phyloP scores from a whole-genome alignment of 1,140 invertebrate species.

The Rhopalosiphum maidis region DNA sequence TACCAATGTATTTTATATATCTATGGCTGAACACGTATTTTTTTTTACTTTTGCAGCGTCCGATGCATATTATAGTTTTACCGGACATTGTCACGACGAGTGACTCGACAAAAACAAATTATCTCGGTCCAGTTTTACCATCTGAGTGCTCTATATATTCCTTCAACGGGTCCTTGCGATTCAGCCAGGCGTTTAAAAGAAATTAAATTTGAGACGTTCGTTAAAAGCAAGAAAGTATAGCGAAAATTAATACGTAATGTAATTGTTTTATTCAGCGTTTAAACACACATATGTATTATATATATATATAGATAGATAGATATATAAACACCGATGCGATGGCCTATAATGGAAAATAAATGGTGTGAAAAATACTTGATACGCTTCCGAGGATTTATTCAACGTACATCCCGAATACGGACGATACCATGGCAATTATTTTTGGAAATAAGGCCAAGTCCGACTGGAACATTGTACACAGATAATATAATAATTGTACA shows the following conservation, averaged over 20 bases:
- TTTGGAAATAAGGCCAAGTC: constrained; percentile 38
- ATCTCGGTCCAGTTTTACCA: not conserved
- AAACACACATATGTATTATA: not conserved
- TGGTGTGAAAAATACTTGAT: not conserved
- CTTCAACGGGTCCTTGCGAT: not conserved
- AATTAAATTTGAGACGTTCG: not conserved
- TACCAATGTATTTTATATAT: not conserved
- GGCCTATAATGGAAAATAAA: not conserved
- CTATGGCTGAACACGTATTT: not conserved
- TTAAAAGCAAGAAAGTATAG: not conserved
- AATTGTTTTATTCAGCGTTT: not conserved
- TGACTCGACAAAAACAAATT: constrained; percentile 33
- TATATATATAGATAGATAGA: not conserved
- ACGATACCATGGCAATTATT: not conserved
- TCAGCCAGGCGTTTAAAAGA: constrained; percentile 5
- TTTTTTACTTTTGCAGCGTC: not conserved
- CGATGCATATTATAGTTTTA: not conserved
- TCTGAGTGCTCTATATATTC: not conserved
- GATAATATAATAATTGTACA: not conserved
- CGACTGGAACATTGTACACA: constrained; percentile 15
- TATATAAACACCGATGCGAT: not conserved
- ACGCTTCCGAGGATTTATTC: not conserved
- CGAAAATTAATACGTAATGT: not conserved
- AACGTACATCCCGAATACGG: constrained; percentile 19
- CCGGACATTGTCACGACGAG: not conserved